These are phyloP conservation scores for Acrobeloides nanus DNA, from an alignment of 2,888 invertebrate genomes.

Conservation along the genomic window DNA sequence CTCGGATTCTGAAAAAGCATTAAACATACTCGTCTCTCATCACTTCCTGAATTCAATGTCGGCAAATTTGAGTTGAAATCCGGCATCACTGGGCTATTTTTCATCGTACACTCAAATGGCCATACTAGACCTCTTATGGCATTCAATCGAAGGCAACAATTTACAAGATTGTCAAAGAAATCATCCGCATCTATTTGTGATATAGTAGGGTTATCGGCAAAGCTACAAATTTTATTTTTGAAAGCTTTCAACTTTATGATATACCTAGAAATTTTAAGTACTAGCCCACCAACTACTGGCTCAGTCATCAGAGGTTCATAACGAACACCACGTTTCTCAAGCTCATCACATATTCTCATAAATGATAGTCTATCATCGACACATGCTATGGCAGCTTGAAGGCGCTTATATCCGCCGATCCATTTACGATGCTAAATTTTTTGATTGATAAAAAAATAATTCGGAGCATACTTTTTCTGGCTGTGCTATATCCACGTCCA, in stretches of 20 bases:
- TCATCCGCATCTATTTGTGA: conserved; percentile 11
- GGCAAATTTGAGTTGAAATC: too few species aligned
- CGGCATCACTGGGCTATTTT: conserved; percentile 33
- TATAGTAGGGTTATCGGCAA: neutral
- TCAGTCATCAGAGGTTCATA: conserved; percentile 23
- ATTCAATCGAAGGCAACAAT: conserved; percentile 36
- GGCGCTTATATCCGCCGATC: conserved; percentile 11
- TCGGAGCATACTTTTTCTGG: too few species aligned
- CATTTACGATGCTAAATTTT: conserved; percentile 4
- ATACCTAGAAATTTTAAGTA: conserved; percentile 20
- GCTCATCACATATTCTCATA: conserved; percentile 29
- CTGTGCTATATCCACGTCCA: too few species aligned
- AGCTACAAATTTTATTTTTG: conserved; percentile 7
- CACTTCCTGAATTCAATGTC: too few species aligned
- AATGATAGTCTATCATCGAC: conserved; percentile 44
- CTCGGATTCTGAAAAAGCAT: too few species aligned
- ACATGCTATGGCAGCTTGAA: conserved; percentile 32
- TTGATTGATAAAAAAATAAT: neutral
- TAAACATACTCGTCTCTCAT: too few species aligned
- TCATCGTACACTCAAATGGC: conserved; percentile 42
- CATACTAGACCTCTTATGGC: conserved; percentile 24
- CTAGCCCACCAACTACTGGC: conserved; percentile 35
- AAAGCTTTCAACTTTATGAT: too few species aligned
- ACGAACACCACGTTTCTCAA: conserved; percentile 29
- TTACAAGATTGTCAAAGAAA: conserved; percentile 29